Evolutionary conservation across 92 coral and sea anemone species (phyloP), one percentile per base, ranked within the genome.

Genomic region (Scolanthus callimorphus): DNA sequence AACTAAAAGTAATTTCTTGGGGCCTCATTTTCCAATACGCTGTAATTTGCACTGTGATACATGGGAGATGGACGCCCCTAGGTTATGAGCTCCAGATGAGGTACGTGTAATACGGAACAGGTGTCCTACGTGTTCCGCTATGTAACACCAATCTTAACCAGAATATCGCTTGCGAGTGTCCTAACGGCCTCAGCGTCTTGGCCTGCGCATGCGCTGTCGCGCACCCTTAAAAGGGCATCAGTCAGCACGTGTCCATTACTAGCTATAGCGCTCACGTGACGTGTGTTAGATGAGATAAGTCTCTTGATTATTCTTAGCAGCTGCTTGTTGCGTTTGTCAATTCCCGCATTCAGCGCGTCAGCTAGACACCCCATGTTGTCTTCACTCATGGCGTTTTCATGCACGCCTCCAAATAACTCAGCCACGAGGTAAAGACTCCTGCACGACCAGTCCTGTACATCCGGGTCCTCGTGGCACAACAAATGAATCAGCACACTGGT

Each of bases 221-320:
- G 49, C 26, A 45, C 29, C 44, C 63, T 38, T 25, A 11, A 62
- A 31, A 87, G 60, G 26, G 57, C 67, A 44, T 70, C 80, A 31
- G 74, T 26, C 41, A 87, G 72, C 12, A 39, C 52, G 48, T 78
- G 80, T 27, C 83, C 84, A 56, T 66, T 57, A 29, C 55, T 53
- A 10, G 38, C 74, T 20, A 63, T 41, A 0, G 67, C 25, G 20
- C 51, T 65, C 23, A 55, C 83, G 39, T 73, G 91, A 49, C 69
- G 63, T 30, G 59, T 47, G 64, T 74, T 83, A 4, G 99, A 81
- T 0, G 96, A 69, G 39, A 94, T 64, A 54, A 94, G 60, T 38
- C 99, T 71, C 73, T 94, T 94, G n/a, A 94, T 56, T 48, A 94
- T 78, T 55, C 99, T 80, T 38, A 94, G 64, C 17, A 94, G 70